Evolutionary conservation across 2,888 invertebrate genomes (phyloP), one percentile per base, ranked within the genome.

Genomic region (Germaria angustata): DNA sequence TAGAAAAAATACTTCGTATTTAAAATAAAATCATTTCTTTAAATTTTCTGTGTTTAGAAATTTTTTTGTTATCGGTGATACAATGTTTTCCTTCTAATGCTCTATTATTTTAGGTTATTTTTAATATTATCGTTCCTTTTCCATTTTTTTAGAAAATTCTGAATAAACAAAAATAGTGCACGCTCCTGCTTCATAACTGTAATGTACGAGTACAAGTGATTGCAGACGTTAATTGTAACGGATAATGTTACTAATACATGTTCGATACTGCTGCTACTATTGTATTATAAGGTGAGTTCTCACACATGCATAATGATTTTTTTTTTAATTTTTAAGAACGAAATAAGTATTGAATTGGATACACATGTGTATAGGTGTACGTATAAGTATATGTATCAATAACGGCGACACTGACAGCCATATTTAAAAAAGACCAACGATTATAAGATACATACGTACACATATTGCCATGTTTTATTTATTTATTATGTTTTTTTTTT

Each of bases 181-280:
- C 32, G 69, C 59, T 66, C 20, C 78, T 82, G 76, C 1, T 6
- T 4, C n/a, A n/a, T 41, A 32, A 55, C 2, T 22, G 36, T 34
- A 15, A n/a, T 32, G 20, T 17, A 20, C 15, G 36, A 34, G 44
- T 39, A 22, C 8, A 24, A 49, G 39, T 51, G 41, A 34, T 24
- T 53, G 46, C 34, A 46, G 49, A 57, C 22, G 57, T 61, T 55
- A 61, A 73, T 24, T 69, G 49, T 53, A 81, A 77, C 59, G 72
- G 61, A 68, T 77, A 77, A 59, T 77, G 34, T 68, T 28, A 63
- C 78, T n/a, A 72, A 78, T 32, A 79, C 65, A 55, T 24, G n/a
- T n/a, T 65, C 22, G 49, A 39, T 32, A 59, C 5, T 22, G 24
- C 2, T 20, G 49, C 44, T 28, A 20, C 28, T 28, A n/a, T n/a